Conservation (phyloP, 2,113 vertebrate genomes). For the Ariopsis seemanni region DNA sequence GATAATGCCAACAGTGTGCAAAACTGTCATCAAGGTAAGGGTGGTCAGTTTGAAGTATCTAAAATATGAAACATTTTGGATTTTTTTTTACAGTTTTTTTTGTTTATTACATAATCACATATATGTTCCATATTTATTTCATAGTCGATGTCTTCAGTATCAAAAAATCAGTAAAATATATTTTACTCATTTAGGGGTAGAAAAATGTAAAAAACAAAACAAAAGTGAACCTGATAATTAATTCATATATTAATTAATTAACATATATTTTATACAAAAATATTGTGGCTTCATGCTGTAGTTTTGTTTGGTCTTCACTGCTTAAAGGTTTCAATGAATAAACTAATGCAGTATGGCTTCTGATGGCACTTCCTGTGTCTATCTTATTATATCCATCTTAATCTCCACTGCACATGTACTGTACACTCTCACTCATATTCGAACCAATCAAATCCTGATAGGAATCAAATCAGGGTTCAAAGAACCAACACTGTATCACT, state of each 20-base stretch:
- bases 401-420: background rate
- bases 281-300: background rate
- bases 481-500: background rate
- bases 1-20: too few relatives aligned
- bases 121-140: too few relatives aligned
- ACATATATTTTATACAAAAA: background rate
- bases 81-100: too few relatives aligned
- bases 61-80: too few relatives aligned
- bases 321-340: background rate
- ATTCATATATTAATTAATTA: background rate
- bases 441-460: conserved; percentile 22
- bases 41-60: too few relatives aligned
- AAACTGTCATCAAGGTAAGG: too few relatives aligned
- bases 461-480: background rate
- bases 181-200: too few relatives aligned
- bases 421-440: background rate
- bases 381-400: background rate
- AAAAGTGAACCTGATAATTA: background rate
- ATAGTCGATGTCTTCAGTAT: too few relatives aligned
- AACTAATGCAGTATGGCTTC: background rate
- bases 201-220: too few relatives aligned
- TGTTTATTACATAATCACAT: too few relatives aligned
- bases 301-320: background rate
- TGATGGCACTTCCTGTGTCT: background rate
- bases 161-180: too few relatives aligned